phyloP scores from a whole-genome alignment of 2,113 vertebrate species.

The Geococcyx californianus region DNA sequence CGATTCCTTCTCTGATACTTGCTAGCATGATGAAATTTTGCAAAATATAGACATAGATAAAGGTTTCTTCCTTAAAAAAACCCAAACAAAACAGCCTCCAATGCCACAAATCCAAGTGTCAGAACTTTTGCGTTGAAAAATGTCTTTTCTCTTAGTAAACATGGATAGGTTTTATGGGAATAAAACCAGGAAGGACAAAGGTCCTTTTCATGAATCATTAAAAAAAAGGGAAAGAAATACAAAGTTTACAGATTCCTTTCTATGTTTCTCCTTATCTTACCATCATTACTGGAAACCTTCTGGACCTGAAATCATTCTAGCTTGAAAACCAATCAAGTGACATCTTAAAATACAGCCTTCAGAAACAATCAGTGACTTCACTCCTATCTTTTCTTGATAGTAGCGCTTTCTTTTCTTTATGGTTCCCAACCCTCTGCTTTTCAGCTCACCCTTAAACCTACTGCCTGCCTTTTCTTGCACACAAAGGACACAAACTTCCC shows the following conservation, averaged over 20 bases:
- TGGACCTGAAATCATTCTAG: slow-evolving; percentile 28
- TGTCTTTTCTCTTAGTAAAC: slow-evolving; percentile 4
- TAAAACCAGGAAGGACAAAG: slow-evolving; percentile 25
- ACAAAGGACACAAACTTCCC: not conserved
- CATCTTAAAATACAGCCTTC: slow-evolving; percentile 31
- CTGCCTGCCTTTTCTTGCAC: not conserved
- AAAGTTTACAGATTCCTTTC: slow-evolving; percentile 31
- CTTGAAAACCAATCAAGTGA: slow-evolving; percentile 21
- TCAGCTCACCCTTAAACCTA: not conserved
- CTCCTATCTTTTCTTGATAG: not conserved
- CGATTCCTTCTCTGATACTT: not conserved
- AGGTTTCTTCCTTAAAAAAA: not conserved
- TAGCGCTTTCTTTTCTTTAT: not conserved
- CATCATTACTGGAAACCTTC: slow-evolving; percentile 24
- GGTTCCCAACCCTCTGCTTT: not conserved
- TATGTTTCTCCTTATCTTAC: slow-evolving; percentile 18
- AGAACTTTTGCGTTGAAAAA: not conserved
- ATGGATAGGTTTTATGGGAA: not conserved
- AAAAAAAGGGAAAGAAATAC: slow-evolving; percentile 23
- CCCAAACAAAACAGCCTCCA: not conserved
- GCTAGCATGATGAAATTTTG: not conserved
- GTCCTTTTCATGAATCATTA: slow-evolving; percentile 30
- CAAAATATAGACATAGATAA: not conserved
- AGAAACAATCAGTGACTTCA: slow-evolving; percentile 42
- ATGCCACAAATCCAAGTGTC: not conserved